These are phyloP conservation scores for Yoshiicerus persimilis DNA, from an alignment of 1,140 invertebrate genomes.

Conservation along the genomic window DNA sequence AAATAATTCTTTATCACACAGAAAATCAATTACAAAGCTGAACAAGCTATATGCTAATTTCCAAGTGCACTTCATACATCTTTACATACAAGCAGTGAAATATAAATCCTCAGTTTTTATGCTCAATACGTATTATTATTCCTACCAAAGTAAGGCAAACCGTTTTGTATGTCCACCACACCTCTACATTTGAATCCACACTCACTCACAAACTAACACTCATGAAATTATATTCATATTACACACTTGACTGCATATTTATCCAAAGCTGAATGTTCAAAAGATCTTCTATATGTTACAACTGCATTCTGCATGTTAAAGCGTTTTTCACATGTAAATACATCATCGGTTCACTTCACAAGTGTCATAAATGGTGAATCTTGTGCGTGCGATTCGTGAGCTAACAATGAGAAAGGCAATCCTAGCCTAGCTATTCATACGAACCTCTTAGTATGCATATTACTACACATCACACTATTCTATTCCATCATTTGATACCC, in stretches of 20 bases:
- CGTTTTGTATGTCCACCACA: neutral
- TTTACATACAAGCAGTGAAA: neutral
- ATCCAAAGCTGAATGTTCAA: neutral
- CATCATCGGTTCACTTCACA: neutral
- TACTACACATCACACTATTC: neutral
- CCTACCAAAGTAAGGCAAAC: neutral
- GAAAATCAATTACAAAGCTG: neutral
- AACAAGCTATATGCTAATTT: neutral
- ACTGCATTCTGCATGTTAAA: neutral
- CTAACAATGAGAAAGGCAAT: neutral
- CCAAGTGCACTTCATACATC: neutral
- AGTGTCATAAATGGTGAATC: neutral
- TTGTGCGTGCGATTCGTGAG: neutral
- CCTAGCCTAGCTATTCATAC: neutral
- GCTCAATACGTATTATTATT: neutral
- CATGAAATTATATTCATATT: neutral
- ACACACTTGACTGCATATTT: neutral
- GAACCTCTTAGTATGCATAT: neutral
- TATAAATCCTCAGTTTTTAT: neutral
- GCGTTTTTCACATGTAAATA: neutral
- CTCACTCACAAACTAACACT: neutral
- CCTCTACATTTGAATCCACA: neutral
- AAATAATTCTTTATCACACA: slow-evolving; percentile 10
- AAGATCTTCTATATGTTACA: too few relatives aligned
- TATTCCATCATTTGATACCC: neutral